These are phyloP conservation scores for Naja naja DNA, from an alignment of 2,113 vertebrate species.

Conservation along the genomic window DNA sequence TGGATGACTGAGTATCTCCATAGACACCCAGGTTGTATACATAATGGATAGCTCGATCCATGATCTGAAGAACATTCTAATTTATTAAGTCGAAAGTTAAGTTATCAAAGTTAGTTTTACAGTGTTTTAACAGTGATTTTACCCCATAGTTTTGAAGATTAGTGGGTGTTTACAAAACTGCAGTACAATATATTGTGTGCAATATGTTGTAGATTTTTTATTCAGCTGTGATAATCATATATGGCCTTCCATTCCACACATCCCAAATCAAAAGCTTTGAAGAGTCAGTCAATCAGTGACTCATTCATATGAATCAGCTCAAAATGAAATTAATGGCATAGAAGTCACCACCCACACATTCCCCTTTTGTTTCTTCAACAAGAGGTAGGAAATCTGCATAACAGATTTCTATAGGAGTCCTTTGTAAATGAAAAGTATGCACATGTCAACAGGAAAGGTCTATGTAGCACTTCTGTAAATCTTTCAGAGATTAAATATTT, in stretches of 20 bases:
- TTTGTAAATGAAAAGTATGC: constrained; percentile 39
- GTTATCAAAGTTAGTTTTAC: background rate
- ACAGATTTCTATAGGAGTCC: constrained; percentile 49
- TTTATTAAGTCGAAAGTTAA: constrained; percentile 4
- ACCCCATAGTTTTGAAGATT: background rate
- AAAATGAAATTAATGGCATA: background rate
- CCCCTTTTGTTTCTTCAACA: background rate
- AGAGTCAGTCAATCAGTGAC: background rate
- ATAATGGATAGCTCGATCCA: constrained; percentile 10
- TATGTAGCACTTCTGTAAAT: background rate
- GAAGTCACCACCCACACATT: background rate
- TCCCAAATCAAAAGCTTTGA: background rate
- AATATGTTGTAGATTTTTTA: background rate
- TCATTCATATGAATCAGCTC: background rate
- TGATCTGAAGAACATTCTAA: background rate
- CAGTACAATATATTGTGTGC: background rate
- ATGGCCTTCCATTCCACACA: background rate
- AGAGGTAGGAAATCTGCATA: background rate
- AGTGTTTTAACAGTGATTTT: background rate
- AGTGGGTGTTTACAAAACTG: background rate
- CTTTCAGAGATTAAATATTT: too few species aligned
- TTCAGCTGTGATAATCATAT: background rate
- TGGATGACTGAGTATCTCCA: too few species aligned
- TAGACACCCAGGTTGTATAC: background rate
- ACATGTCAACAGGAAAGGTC: constrained; percentile 64